phyloP scores from a whole-genome alignment of 2,797 vertebrate species.

The Microcaecilia unicolor region DNA sequence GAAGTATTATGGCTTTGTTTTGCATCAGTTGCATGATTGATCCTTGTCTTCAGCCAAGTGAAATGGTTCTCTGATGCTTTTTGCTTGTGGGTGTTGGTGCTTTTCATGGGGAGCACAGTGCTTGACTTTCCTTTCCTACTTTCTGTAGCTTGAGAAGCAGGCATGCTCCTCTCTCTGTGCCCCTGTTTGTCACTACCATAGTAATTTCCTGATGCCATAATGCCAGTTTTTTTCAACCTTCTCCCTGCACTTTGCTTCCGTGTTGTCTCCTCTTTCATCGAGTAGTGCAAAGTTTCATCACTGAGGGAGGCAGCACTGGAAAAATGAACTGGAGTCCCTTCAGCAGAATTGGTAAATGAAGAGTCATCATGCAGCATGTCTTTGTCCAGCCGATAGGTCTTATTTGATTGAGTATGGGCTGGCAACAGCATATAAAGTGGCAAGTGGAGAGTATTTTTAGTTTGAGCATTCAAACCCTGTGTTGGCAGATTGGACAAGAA shows the following conservation, averaged over 20 bases:
- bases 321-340: conserved; percentile 82
- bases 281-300: conserved; percentile 84
- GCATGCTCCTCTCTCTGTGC: conserved; percentile 28
- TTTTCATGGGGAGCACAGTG: conserved; percentile 17
- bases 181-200: conserved; percentile 15
- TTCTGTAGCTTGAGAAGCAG: not conserved
- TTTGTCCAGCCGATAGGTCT: conserved; percentile 50
- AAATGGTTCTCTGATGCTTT: not conserved
- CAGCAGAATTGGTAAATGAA: conserved; percentile 80
- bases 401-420: conserved; percentile 61
- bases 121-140: conserved; percentile 14
- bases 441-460: conserved; percentile 65
- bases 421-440: conserved; percentile 92
- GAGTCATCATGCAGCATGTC: conserved; percentile 72
- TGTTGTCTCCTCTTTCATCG: conserved; percentile 50
- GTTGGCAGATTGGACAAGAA: conserved; percentile 64
- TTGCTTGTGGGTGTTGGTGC: not conserved
- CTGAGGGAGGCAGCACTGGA: conserved; percentile 87
- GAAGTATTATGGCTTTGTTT: not conserved
- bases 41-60: not conserved
- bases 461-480: conserved; percentile 66
- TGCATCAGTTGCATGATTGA: not conserved
- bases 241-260: conserved; percentile 41
- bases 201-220: conserved; percentile 43
- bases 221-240: conserved; percentile 37